Evolutionary conservation across 2,888 invertebrate species (phyloP), one percentile per base, ranked within the genome.

Genomic region (Gonocerus acuteangulatus): DNA sequence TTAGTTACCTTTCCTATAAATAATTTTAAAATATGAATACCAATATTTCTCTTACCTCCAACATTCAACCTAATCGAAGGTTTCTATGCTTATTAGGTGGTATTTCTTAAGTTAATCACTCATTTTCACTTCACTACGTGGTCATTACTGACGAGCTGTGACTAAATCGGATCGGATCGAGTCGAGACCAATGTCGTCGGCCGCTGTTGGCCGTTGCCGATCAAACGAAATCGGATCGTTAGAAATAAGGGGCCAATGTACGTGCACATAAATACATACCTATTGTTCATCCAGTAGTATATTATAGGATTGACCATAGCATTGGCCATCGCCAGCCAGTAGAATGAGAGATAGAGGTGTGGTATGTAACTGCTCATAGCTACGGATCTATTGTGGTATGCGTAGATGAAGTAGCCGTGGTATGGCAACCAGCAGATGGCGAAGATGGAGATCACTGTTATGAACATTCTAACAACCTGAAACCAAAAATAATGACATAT

Each of bases 261-360:
- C 11, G 32, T 11, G 11, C 6, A 11, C 6, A 11, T 9, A 32
- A 11, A 32, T n/a, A 13, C 60, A 65, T 65, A 71, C 72, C 70
- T 69, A 48, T 76, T 74, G 67, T 80, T 80, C 80, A 80, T 80
- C 74, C 78, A 77, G 69, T 79, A 79, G 69, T 80, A 80, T 45
- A 81, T 77, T 65, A 80, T 74, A 4, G 80, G 80, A 69, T 80
- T 80, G 69, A 79, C 78, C 77, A 79, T 78, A 21, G 79, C 77
- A 69, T 80, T 79, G 63, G 78, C 76, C 80, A 81, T 81, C 16
- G 81, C 80, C 66, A 81, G 71, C 75, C 76, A 77, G 65, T 77
- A 77, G 70, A 80, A 78, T 16, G 76, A 71, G 52, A 80, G 70
- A 70, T 78, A 80, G 51, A 80, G 70, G 66, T 79, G 77, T 65